Evolutionary conservation across 2,888 invertebrate genomes (phyloP), one percentile per base, ranked within the genome.

Genomic region (Euzetes globulus): DNA sequence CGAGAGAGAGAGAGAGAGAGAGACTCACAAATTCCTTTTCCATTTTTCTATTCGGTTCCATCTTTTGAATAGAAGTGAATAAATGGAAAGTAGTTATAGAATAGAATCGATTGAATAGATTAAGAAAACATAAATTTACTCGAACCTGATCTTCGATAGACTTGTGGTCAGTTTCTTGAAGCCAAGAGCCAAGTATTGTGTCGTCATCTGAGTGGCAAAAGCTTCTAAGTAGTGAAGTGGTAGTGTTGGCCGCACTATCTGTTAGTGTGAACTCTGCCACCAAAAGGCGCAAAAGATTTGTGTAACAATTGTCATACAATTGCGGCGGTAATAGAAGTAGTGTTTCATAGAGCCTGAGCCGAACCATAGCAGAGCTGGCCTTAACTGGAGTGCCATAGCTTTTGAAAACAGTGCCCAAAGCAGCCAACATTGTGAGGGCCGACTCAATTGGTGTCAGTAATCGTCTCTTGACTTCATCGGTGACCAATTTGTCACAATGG

Each of bases 71-170:
- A 63, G 55, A 70, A 15, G 4, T 60, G 72, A 77, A 75, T 72
- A 76, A 75, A 11, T 37, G n/a, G 65, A 65, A 37, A 37, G 27
- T 72, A 37, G 37, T 58, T 47, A 50, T 60, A 75, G 29, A 37
- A 65, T 19, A 37, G 3, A 37, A 27, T 63, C 9, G 25, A 19
- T 55, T 25, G 19, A 27, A 27, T 7, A 25, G 19, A 58, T 63
- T 47, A 29, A 9, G 13, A 47, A 17, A 4, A 17, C 47, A n/a
- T 19, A 63, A 17, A 72, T 27, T 37, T 71, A 71, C 45, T 29
- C 68, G 45, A 84, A 96, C 96, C 89, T 97, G 97, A 85, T 97
- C 96, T 84, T 98, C 98, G 78, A 98, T 94, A 68, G 91, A 91
- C 77, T 93, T 90, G 83, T 98, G 96, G 83, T 97, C 96, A 0